Conservation (phyloP, 2,888 invertebrate species). For the Mongoloraphidia duomilia region DNA sequence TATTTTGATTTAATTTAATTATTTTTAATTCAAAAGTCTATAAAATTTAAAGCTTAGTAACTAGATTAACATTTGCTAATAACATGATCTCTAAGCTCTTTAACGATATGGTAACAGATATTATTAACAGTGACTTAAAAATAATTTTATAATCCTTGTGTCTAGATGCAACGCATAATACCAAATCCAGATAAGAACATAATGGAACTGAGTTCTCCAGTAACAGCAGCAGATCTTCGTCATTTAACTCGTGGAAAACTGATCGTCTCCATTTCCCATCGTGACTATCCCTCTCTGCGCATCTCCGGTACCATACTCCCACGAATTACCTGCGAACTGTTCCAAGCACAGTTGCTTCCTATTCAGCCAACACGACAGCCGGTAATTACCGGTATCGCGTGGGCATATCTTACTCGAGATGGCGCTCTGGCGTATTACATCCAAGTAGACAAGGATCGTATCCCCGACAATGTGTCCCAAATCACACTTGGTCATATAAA, state of each 20-base stretch:
- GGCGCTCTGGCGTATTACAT: slow-evolving; percentile 68
- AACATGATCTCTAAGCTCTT: no score
- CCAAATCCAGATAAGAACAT: slow-evolving; percentile 64
- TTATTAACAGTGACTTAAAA: no score
- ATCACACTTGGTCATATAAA: slow-evolving; percentile 60
- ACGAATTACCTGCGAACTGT: slow-evolving; percentile 65
- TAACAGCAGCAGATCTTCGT: slow-evolving; percentile 60
- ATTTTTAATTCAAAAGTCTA: no score
- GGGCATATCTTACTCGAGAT: slow-evolving; percentile 64
- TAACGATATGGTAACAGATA: no score
- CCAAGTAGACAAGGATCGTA: slow-evolving; percentile 46
- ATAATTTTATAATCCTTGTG: no score
- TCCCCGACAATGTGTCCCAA: slow-evolving; percentile 40
- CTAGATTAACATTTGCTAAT: no score
- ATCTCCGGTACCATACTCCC: slow-evolving; percentile 60
- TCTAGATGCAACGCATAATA: slow-evolving; percentile 27
- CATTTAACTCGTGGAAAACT: slow-evolving; percentile 64
- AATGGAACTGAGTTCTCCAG: slow-evolving; percentile 63
- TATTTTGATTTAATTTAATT: no score
- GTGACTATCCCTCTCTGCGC: slow-evolving; percentile 45
- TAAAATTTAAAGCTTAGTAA: no score
- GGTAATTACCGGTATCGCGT: slow-evolving; percentile 50
- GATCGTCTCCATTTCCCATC: slow-evolving; percentile 52
- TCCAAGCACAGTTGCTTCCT: slow-evolving; percentile 53
- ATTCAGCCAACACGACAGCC: slow-evolving; percentile 15